Percentiles rank a stretch among this genome's conserved stretches.
These are phyloP conservation scores for Metallyticus violacea DNA, from an alignment of 2,888 invertebrate genomes.

Conservation along the genomic window DNA sequence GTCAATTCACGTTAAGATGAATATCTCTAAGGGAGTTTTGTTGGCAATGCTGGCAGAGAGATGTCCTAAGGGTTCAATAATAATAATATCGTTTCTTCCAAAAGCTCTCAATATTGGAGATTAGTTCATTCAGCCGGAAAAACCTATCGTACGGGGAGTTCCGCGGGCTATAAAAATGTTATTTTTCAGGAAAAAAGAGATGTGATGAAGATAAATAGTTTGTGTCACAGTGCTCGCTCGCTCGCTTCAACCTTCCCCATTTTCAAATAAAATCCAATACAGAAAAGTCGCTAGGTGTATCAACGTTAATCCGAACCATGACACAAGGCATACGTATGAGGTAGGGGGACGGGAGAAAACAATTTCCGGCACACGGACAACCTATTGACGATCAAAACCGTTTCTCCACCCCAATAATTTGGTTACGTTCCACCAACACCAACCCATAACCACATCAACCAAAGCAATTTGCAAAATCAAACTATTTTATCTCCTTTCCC, in stretches of 20 bases:
- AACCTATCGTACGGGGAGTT: background rate
- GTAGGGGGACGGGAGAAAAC: background rate
- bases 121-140: constrained; percentile 25
- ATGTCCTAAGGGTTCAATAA: background rate
- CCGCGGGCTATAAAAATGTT: background rate
- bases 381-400: background rate
- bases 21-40: background rate
- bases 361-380: background rate
- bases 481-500: background rate
- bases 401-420: background rate
- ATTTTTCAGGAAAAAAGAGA: background rate
- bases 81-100: background rate
- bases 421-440: background rate
- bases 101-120: constrained; percentile 24
- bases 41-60: background rate
- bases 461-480: background rate
- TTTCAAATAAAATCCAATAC: background rate
- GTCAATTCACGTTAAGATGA: background rate
- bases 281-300: background rate
- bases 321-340: no score
- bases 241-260: background rate
- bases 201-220: background rate
- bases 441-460: background rate
- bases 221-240: background rate
- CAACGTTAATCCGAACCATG: background rate